Evolutionary conservation across 1,140 invertebrate species (phyloP).

Genomic region (Drosophila pallidifrons): DNA sequence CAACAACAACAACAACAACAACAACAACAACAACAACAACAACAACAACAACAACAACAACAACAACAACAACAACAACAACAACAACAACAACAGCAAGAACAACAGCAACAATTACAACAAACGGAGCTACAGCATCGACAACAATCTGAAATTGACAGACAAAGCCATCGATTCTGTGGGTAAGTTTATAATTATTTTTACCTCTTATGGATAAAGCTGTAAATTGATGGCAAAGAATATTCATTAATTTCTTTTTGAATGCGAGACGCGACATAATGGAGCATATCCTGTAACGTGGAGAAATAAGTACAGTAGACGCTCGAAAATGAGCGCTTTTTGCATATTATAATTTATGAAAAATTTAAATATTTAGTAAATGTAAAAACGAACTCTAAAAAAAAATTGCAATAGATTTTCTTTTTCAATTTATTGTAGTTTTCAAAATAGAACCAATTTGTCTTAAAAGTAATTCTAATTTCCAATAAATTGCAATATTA

Average conservation of each 20-base stretch:
- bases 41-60: neutral
- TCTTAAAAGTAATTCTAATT: too few relatives aligned
- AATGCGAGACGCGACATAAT: neutral
- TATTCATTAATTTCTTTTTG: neutral
- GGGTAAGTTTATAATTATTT: slow-evolving; percentile 42
- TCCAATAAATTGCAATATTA: too few relatives aligned
- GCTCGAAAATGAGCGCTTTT: too few relatives aligned
- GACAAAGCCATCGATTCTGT: slow-evolving; percentile 23
- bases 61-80: slow-evolving; percentile 24
- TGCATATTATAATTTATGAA: too few relatives aligned
- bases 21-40: neutral
- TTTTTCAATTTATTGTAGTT: too few relatives aligned
- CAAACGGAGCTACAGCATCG: neutral
- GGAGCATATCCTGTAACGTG: neutral
- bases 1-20: slow-evolving; percentile 29
- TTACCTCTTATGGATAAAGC: slow-evolving; percentile 18
- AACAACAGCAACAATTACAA: neutral
- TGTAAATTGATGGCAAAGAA: neutral
- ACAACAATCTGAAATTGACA: slow-evolving; percentile 41
- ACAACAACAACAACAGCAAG: slow-evolving; percentile 1
- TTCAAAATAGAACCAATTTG: too few relatives aligned
- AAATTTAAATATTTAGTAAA: too few relatives aligned
- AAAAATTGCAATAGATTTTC: too few relatives aligned
- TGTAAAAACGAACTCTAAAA: too few relatives aligned
- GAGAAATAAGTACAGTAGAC: neutral